Evolutionary conservation across 2,113 vertebrate genomes (phyloP).

Genomic region (Dicerorhinus sumatrensis): DNA sequence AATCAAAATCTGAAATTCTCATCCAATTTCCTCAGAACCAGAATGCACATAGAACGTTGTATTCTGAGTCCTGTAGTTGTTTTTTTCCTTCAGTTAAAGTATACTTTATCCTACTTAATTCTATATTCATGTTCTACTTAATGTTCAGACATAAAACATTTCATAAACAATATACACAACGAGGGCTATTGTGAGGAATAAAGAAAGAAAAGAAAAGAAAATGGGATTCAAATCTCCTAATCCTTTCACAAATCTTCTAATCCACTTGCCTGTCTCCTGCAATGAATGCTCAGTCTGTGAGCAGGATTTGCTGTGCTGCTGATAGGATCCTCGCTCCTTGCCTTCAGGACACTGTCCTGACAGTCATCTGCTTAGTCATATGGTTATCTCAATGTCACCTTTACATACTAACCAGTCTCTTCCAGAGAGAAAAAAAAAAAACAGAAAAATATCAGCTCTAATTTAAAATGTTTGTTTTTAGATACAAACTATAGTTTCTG

Average conservation of each 20-base stretch:
- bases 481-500: neutral
- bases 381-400: neutral
- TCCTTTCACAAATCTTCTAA: conserved; percentile 65
- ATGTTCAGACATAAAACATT: neutral
- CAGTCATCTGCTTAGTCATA: neutral
- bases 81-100: neutral
- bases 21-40: neutral
- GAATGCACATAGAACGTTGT: neutral
- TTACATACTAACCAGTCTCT: neutral
- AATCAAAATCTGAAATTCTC: neutral
- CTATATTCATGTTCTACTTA: conserved; percentile 1
- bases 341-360: neutral
- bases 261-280: neutral
- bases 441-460: neutral
- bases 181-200: neutral
- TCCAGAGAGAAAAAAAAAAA: neutral
- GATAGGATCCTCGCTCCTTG: neutral
- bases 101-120: neutral
- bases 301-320: neutral
- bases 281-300: neutral
- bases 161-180: conserved; percentile 25
- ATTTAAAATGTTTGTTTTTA: conserved; percentile 37
- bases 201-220: neutral
- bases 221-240: neutral
- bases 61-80: neutral